phyloP scores from a whole-genome alignment of 2,888 invertebrate genomes.

The Junonia oenone region DNA sequence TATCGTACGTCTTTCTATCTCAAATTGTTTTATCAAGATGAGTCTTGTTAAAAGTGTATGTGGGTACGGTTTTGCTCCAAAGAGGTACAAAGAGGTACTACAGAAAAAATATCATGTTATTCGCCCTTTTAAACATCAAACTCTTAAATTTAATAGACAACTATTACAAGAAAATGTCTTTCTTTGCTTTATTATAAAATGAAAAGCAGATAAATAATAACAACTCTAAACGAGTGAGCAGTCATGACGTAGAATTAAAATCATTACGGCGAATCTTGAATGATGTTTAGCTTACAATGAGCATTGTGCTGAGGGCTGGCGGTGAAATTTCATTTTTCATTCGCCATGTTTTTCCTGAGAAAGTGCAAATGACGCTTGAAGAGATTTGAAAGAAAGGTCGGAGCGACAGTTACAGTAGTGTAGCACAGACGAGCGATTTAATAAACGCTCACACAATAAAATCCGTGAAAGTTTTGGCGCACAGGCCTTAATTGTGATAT shows the following conservation, averaged over 20 bases:
- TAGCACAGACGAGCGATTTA: slow-evolving; percentile 40
- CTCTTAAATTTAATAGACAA: too few relatives aligned
- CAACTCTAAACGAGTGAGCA: background rate
- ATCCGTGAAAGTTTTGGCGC: too few relatives aligned
- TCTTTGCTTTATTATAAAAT: background rate
- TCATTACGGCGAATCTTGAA: slow-evolving; percentile 22
- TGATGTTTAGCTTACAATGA: slow-evolving; percentile 37
- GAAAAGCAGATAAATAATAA: background rate
- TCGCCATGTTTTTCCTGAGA: slow-evolving; percentile 57
- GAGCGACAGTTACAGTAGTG: slow-evolving; percentile 37
- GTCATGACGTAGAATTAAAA: slow-evolving; percentile 11
- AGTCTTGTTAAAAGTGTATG: too few relatives aligned
- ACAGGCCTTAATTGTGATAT: too few relatives aligned
- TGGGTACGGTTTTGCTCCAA: too few relatives aligned
- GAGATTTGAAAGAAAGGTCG: slow-evolving; percentile 54
- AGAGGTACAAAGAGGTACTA: too few relatives aligned
- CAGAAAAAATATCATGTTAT: too few relatives aligned
- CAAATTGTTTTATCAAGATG: too few relatives aligned
- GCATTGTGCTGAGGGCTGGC: slow-evolving; percentile 45
- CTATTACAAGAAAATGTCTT: too few relatives aligned
- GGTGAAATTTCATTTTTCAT: slow-evolving; percentile 73
- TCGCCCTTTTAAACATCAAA: too few relatives aligned
- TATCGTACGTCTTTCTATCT: too few relatives aligned
- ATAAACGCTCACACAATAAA: too few relatives aligned
- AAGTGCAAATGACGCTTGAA: slow-evolving; percentile 69